These are phyloP conservation scores for Metalampra italica DNA, from an alignment of 2,888 invertebrate species.

Conservation along the genomic window DNA sequence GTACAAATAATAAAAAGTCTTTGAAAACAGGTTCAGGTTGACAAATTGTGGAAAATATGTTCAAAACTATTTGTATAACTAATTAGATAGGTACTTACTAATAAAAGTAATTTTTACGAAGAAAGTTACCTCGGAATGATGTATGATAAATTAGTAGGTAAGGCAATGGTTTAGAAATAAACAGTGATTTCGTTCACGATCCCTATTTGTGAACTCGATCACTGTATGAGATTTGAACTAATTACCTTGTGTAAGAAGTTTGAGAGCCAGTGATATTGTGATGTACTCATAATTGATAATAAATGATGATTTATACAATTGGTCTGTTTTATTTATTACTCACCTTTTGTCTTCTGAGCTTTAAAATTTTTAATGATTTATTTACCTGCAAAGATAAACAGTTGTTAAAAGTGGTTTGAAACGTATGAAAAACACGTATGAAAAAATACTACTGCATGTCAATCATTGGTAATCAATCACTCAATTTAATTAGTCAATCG, in stretches of 20 bases:
- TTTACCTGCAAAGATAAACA: conserved; percentile 1
- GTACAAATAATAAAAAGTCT: too few relatives aligned
- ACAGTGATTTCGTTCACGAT: conserved; percentile 65
- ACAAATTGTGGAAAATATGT: background rate
- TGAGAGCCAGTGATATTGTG: conserved; percentile 34
- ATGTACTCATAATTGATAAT: conserved; percentile 8
- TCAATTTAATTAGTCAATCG: too few relatives aligned
- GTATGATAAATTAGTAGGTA: too few relatives aligned
- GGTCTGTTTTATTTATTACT: background rate
- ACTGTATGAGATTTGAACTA: conserved; percentile 39
- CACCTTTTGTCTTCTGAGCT: background rate
- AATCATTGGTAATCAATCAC: too few relatives aligned
- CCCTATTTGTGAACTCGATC: conserved; percentile 60
- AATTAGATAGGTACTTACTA: background rate
- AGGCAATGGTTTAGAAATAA: background rate
- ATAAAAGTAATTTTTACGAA: conserved; percentile 5
- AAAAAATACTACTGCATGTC: too few relatives aligned
- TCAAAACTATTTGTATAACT: background rate
- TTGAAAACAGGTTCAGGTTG: too few relatives aligned
- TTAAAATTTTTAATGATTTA: background rate
- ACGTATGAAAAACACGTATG: too few relatives aligned
- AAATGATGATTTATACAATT: background rate
- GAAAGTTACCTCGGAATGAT: conserved; percentile 29
- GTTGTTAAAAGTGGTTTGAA: too few relatives aligned
- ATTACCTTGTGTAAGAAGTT: conserved; percentile 22